Evolutionary conservation across 2,888 invertebrate species (phyloP).

Genomic region (Dryadula phaetusa): DNA sequence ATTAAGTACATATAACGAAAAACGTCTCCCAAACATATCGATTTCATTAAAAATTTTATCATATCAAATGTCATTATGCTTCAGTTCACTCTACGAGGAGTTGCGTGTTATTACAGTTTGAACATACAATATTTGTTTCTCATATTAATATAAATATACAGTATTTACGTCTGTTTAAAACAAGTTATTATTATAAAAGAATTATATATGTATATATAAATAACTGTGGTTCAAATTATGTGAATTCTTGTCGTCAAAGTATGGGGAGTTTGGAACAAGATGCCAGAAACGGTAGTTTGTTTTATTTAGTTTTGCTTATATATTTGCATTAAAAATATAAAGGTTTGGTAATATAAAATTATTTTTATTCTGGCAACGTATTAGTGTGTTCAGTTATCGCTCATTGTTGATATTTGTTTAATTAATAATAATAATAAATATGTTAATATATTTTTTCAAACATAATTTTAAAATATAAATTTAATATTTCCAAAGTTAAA

Average conservation of each 20-base stretch:
- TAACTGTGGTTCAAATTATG: background rate
- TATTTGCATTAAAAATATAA: too few species aligned
- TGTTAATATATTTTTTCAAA: too few species aligned
- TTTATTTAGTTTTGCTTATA: background rate
- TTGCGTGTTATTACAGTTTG: background rate
- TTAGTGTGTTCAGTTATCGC: too few species aligned
- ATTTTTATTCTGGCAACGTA: too few species aligned
- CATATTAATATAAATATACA: too few species aligned
- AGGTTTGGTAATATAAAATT: too few species aligned
- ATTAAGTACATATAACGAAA: background rate
- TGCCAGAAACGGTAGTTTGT: constrained; percentile 1
- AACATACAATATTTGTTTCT: background rate
- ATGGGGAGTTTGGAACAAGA: background rate
- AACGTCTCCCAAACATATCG: constrained; percentile 9
- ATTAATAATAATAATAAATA: too few species aligned
- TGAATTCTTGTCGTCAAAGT: background rate
- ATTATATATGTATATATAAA: background rate
- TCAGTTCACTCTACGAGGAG: constrained; percentile 6
- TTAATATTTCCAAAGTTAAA: too few species aligned
- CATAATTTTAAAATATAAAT: too few species aligned
- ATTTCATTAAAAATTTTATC: background rate
- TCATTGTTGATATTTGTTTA: too few species aligned
- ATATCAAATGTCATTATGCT: background rate
- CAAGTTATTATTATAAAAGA: too few species aligned
- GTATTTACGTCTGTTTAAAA: too few species aligned